These are phyloP conservation scores for Bombus balteatus DNA, from an alignment of 1,140 invertebrate species.

Conservation along the genomic window DNA sequence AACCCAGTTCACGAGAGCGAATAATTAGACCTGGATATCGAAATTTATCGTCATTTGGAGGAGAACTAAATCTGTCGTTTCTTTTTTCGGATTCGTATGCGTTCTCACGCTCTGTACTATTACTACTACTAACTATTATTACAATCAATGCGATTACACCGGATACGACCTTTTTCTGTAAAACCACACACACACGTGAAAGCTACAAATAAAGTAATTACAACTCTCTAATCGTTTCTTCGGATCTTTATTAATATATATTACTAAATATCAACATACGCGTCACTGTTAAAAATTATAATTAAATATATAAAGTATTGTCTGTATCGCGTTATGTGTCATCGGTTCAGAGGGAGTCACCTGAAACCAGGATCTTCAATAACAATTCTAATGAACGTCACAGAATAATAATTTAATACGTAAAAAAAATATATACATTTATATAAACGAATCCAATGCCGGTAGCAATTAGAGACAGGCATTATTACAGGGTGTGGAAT, in stretches of 20 bases:
- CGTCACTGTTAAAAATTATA: background rate
- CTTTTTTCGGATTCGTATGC: slow-evolving; percentile 76
- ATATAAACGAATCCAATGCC: background rate
- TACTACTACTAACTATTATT: slow-evolving; percentile 56
- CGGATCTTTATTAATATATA: slow-evolving; percentile 45
- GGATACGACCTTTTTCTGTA: slow-evolving; percentile 80
- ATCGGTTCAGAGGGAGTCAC: background rate
- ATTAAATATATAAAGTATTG: background rate
- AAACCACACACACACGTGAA: slow-evolving; percentile 78
- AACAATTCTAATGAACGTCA: background rate
- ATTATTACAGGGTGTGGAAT: background rate
- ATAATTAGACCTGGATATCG: slow-evolving; percentile 43
- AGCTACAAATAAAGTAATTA: slow-evolving; percentile 81
- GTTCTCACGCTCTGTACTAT: slow-evolving; percentile 75
- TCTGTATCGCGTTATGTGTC: background rate
- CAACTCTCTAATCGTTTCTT: slow-evolving; percentile 71
- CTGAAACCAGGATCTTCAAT: background rate
- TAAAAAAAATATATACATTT: background rate
- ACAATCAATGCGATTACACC: slow-evolving; percentile 74
- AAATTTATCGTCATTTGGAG: slow-evolving; percentile 63
- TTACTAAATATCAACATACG: slow-evolving; percentile 23
- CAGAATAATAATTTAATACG: slow-evolving; percentile 18
- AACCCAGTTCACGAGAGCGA: slow-evolving; percentile 45
- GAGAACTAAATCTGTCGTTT: slow-evolving; percentile 63
- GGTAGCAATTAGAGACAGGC: background rate